A percentile compares a stretch with the other conserved stretches of the same genome.
Conservation (phyloP, 2,888 invertebrate genomes). For the Meloe dianella region DNA sequence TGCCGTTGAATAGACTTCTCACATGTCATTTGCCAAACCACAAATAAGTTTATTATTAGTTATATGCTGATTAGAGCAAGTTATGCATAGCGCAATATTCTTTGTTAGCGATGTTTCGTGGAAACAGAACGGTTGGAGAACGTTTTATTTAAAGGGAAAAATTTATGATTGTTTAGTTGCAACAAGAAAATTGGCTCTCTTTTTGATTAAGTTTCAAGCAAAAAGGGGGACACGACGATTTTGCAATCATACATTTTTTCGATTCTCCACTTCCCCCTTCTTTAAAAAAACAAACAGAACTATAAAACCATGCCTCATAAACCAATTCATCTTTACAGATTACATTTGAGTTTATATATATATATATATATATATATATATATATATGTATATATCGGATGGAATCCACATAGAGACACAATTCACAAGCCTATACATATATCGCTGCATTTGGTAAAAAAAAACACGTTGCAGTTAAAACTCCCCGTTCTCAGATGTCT, state of each 20-base stretch:
- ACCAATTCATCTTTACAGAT: constrained; percentile 30
- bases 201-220: not conserved
- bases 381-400: constrained; percentile 15
- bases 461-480: constrained; percentile 28
- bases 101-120: too few relatives aligned
- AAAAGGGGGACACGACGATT: not conserved
- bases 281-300: constrained; percentile 14
- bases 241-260: constrained; percentile 21
- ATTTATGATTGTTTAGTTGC: too few relatives aligned
- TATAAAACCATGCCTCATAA: constrained; percentile 26
- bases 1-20: too few relatives aligned
- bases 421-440: constrained; percentile 26
- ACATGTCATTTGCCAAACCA: too few relatives aligned
- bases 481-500: constrained; percentile 40
- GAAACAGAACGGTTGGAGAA: too few relatives aligned
- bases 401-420: constrained; percentile 11
- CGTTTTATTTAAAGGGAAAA: too few relatives aligned
- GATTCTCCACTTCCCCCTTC: not conserved
- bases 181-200: not conserved
- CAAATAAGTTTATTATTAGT: too few relatives aligned
- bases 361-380: too few relatives aligned
- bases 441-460: constrained; percentile 31
- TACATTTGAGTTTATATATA: constrained; percentile 16
- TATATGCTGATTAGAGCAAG: too few relatives aligned
- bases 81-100: too few relatives aligned